phyloP scores from a whole-genome alignment of 2,797 vertebrate genomes.

The Pangasius mekongensis region DNA sequence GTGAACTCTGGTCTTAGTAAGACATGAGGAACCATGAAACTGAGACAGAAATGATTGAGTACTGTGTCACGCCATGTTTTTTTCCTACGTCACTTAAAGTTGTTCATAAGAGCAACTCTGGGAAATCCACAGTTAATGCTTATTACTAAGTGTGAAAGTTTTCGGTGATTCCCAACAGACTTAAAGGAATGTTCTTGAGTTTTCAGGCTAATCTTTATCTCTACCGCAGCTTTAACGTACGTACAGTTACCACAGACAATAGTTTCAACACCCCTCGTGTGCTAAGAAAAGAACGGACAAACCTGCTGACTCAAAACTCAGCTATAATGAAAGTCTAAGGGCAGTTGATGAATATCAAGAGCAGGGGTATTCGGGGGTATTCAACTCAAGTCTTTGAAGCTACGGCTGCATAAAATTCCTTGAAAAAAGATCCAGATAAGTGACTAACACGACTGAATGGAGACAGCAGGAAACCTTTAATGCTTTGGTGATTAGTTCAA shows the following conservation, averaged over 20 bases:
- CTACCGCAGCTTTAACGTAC: not conserved
- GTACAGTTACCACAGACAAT: not conserved
- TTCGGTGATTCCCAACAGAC: constrained; percentile 22
- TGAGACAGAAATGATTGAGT: not conserved
- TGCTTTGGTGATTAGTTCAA: not conserved
- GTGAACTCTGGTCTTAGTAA: not conserved
- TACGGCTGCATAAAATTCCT: not conserved
- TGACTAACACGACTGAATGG: not conserved
- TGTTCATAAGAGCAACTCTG: not conserved
- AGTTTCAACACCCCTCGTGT: constrained; percentile 3
- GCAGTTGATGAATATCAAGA: constrained; percentile 6
- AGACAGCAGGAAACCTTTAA: not conserved
- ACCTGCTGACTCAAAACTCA: constrained; percentile 16
- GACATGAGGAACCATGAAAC: not conserved
- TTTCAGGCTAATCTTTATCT: not conserved
- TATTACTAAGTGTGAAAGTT: constrained; percentile 7
- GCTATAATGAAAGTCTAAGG: not conserved
- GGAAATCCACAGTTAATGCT: constrained; percentile 1
- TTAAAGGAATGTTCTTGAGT: constrained; percentile 2
- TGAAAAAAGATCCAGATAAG: not conserved
- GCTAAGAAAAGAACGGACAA: constrained; percentile 16
- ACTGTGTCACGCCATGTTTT: not conserved
- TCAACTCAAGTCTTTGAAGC: not conserved
- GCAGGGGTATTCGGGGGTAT: no score
- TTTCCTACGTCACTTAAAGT: not conserved